Percentiles rank a stretch among this genome's conserved stretches.
Conservation (phyloP, 2,888 invertebrate species). For the Melinopterus prodromus region DNA sequence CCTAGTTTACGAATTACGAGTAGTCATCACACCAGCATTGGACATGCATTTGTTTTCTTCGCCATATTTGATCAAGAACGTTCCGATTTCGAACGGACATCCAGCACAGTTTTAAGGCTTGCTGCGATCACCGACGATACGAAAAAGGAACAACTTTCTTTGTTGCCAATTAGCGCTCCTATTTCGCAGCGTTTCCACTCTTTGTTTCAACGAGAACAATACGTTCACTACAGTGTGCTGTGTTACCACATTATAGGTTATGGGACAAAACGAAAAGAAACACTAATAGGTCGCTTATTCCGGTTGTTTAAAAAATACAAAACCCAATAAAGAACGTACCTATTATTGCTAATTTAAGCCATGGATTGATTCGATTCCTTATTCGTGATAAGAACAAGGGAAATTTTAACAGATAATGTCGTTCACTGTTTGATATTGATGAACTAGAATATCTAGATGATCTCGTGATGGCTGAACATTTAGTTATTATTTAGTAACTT, state of each 20-base stretch:
- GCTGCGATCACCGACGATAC: slow-evolving; percentile 10
- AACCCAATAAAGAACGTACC: background rate
- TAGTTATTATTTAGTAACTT: no score
- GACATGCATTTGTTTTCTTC: background rate
- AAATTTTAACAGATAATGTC: no score
- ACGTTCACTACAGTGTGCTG: background rate
- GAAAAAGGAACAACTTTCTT: background rate
- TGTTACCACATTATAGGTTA: slow-evolving; percentile 35
- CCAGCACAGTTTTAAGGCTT: background rate
- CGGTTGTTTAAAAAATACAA: slow-evolving; percentile 27
- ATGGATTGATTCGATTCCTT: no score
- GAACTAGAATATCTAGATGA: no score
- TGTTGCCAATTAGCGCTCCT: background rate
- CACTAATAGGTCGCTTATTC: slow-evolving; percentile 42
- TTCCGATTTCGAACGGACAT: background rate
- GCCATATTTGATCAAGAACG: slow-evolving; percentile 5
- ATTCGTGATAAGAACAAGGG: no score
- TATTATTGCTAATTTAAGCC: background rate
- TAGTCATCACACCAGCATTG: background rate
- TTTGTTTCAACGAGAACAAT: slow-evolving; percentile 40
- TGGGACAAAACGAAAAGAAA: slow-evolving; percentile 24
- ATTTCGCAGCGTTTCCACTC: slow-evolving; percentile 28
- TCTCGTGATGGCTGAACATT: no score
- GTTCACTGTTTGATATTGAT: no score
- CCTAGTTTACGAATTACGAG: slow-evolving; percentile 6